phyloP scores from a whole-genome alignment of 2,797 vertebrate species.

The Peromyscus nudipes region DNA sequence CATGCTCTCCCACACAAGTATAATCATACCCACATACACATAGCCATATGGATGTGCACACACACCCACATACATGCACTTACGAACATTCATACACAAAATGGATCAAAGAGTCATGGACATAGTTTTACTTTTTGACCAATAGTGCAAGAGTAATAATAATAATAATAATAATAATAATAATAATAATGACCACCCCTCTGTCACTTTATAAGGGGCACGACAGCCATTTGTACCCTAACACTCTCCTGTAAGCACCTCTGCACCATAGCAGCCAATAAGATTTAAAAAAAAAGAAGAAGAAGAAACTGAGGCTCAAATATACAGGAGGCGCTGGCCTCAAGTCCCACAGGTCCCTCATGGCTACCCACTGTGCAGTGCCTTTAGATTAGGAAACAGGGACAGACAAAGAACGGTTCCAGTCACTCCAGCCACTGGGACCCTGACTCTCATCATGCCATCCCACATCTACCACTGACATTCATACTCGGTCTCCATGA shows the following conservation, averaged over 20 bases:
- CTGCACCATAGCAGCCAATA: neutral
- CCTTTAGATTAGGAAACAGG: fast-evolving
- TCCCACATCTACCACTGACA: neutral
- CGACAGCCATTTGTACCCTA: no score
- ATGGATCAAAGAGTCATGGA: neutral
- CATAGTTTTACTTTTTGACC: neutral
- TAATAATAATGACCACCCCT: neutral
- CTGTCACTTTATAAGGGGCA: neutral
- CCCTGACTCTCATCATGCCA: neutral
- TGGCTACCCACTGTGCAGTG: fast-evolving
- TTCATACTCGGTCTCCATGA: neutral
- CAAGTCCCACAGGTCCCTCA: neutral
- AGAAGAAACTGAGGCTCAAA: neutral
- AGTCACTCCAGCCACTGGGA: neutral
- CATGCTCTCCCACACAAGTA: neutral
- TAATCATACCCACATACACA: neutral
- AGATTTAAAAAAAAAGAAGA: neutral
- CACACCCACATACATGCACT: neutral
- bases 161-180: no score
- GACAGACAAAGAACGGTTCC: neutral
- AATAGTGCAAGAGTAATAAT: neutral
- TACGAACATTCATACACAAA: neutral
- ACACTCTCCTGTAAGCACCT: neutral
- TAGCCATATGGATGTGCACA: neutral
- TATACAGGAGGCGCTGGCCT: neutral